Percentiles rank a stretch among this genome's conserved stretches.
Evolutionary conservation across 2,888 invertebrate genomes (phyloP).

Genomic region (Pheosia gnoma): DNA sequence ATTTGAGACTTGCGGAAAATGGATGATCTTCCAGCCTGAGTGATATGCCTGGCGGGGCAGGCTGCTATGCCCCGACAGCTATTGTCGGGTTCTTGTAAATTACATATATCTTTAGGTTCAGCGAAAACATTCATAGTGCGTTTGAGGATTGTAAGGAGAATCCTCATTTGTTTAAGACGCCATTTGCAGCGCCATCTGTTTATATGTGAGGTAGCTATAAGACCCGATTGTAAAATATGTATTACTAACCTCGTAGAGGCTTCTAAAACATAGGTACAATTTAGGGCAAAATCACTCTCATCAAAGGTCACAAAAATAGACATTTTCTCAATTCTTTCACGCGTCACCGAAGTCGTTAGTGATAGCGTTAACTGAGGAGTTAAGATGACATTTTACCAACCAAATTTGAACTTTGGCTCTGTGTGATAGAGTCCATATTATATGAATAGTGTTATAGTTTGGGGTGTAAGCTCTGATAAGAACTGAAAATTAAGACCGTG

Average conservation of each 20-base stretch:
- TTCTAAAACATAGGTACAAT: slow-evolving; percentile 15
- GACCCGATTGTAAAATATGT: too few relatives aligned
- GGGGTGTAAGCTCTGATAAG: slow-evolving; percentile 61
- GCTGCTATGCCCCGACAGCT: too few relatives aligned
- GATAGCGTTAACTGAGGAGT: slow-evolving; percentile 43
- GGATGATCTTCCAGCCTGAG: too few relatives aligned
- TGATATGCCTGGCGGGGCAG: too few relatives aligned
- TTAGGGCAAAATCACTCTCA: background rate
- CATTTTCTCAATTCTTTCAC: slow-evolving; percentile 46
- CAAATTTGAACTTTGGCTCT: slow-evolving; percentile 18
- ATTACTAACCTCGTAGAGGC: background rate
- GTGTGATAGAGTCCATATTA: slow-evolving; percentile 13
- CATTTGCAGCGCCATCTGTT: too few relatives aligned
- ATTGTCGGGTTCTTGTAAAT: too few relatives aligned
- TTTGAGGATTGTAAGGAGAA: too few relatives aligned
- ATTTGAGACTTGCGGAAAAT: too few relatives aligned
- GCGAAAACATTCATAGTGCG: too few relatives aligned
- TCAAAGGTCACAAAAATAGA: slow-evolving; percentile 28
- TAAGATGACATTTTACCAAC: slow-evolving; percentile 27
- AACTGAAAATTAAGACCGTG: slow-evolving; percentile 63
- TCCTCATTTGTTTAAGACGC: too few relatives aligned
- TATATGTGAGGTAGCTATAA: too few relatives aligned
- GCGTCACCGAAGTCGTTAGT: slow-evolving; percentile 45
- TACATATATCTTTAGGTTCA: too few relatives aligned
- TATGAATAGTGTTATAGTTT: slow-evolving; percentile 15